Conservation (phyloP, 2,113 vertebrate genomes). For the Microtus pennsylvanicus region DNA sequence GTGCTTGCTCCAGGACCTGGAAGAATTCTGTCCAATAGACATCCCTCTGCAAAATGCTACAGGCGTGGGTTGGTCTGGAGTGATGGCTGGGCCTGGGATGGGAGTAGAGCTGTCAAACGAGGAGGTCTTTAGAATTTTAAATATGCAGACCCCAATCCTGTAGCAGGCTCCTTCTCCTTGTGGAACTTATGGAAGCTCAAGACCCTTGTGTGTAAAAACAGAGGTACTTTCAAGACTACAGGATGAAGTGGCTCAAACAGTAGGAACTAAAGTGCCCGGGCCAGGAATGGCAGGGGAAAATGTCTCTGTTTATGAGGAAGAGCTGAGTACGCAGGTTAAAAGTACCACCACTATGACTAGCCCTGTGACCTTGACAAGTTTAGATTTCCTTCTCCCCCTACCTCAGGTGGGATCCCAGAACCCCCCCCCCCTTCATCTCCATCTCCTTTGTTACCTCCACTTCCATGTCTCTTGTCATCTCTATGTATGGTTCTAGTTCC, state of each 20-base stretch:
- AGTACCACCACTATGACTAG: not conserved
- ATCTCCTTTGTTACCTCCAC: too few species aligned
- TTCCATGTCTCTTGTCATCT: not conserved
- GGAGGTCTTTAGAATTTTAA: not conserved
- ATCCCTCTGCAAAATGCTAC: not conserved
- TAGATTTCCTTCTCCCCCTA: not conserved
- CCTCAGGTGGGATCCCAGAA: not conserved
- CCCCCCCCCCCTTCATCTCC: not conserved
- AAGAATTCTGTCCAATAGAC: not conserved
- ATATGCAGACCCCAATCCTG: not conserved
- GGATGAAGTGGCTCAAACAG: slow-evolving; percentile 21
- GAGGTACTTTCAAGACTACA: not conserved
- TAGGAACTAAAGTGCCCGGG: not conserved
- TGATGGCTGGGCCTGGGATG: not conserved
- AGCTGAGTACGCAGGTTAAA: not conserved
- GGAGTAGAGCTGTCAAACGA: not conserved
- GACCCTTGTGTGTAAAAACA: not conserved
- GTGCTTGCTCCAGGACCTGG: not conserved
- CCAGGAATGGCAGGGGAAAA: not conserved
- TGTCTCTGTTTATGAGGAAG: not conserved
- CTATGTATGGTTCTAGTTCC: not conserved
- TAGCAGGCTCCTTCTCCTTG: not conserved
- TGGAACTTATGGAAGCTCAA: not conserved
- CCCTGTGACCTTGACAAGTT: not conserved
- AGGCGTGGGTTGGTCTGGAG: not conserved